These are phyloP conservation scores for Calephelis perditalis DNA, from an alignment of 2,888 invertebrate genomes.

Conservation along the genomic window DNA sequence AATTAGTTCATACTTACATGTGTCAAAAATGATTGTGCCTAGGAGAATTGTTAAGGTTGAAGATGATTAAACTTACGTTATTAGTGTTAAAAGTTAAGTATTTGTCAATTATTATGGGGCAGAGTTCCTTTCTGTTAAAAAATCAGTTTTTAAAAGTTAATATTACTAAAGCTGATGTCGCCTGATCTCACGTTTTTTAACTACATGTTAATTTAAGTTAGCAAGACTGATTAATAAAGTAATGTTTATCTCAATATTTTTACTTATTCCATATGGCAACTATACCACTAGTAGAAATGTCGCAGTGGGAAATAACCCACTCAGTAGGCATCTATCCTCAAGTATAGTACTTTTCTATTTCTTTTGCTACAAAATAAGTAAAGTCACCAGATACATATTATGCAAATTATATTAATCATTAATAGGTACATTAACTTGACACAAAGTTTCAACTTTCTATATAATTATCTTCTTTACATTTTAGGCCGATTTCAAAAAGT, in stretches of 20 bases:
- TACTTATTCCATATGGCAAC: neutral
- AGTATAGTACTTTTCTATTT: neutral
- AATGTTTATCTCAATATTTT: neutral
- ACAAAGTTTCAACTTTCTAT: neutral
- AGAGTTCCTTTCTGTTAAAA: no score
- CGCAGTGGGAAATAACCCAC: neutral
- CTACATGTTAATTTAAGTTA: no score
- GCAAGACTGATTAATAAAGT: no score
- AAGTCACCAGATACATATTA: neutral
- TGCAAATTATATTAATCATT: constrained; percentile 1
- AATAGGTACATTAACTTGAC: neutral
- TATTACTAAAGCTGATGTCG: no score
- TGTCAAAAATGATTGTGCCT: no score
- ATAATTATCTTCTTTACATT: neutral
- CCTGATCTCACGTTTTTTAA: no score
- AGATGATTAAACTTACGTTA: no score
- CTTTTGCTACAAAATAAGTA: neutral
- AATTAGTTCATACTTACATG: no score
- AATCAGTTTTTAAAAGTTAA: no score
- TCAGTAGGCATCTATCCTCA: neutral
- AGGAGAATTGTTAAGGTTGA: no score
- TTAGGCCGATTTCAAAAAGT: neutral
- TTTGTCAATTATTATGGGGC: no score
- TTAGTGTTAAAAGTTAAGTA: no score
- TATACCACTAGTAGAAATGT: neutral